Percentiles rank a stretch among this genome's conserved stretches.
These are phyloP conservation scores for Tiphia femorata DNA, from an alignment of 2,888 invertebrate species.

Conservation along the genomic window DNA sequence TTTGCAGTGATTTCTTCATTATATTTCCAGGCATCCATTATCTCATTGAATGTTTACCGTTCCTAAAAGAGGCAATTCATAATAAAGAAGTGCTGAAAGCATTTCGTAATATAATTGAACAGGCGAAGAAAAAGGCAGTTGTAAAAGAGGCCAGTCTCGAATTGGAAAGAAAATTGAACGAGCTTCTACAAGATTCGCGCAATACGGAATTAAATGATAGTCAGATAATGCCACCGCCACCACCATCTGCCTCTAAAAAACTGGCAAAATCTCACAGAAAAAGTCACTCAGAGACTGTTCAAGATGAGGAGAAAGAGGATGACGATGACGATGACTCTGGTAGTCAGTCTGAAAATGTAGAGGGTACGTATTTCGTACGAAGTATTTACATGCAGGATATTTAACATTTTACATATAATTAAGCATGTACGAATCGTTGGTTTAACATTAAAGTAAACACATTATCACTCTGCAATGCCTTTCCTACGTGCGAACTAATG, in stretches of 20 bases:
- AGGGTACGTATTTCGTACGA: no score
- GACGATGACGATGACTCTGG: constrained; percentile 33
- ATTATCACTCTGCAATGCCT: no score
- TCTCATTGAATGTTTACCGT: constrained; percentile 57
- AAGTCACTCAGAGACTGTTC: no score
- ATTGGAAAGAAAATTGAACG: constrained; percentile 60
- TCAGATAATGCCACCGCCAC: constrained; percentile 59
- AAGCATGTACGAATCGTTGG: no score
- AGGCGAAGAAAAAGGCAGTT: constrained; percentile 58
- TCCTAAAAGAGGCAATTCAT: constrained; percentile 66
- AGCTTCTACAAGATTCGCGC: constrained; percentile 49
- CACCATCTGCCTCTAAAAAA: constrained; percentile 1
- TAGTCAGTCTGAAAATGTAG: constrained; percentile 23
- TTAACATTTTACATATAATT: neutral
- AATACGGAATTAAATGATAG: constrained; percentile 25
- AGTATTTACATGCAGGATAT: no score
- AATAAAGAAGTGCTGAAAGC: constrained; percentile 57
- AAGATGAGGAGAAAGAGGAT: constrained; percentile 47
- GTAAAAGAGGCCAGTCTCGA: constrained; percentile 52
- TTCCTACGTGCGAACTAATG: no score
- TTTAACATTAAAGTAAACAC: no score
- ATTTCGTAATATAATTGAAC: constrained; percentile 55
- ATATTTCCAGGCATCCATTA: constrained; percentile 52
- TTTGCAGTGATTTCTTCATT: neutral
- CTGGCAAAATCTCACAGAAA: neutral